Conservation (phyloP, 2,113 vertebrate genomes). For the Pomatorhinus ruficollis region DNA sequence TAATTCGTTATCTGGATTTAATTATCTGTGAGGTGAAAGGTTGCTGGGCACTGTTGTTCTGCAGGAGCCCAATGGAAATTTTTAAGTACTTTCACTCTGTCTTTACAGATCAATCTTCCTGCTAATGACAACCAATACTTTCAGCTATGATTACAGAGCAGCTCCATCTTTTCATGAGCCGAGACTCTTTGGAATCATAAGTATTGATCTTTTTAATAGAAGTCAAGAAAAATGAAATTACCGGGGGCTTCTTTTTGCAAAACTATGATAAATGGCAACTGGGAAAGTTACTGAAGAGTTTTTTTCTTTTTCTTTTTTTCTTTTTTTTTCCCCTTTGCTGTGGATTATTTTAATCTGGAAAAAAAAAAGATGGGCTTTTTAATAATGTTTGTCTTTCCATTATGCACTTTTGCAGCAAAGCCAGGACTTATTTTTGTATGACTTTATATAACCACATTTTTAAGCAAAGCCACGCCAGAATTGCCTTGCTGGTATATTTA, state of each 20-base stretch:
- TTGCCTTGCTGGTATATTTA: slow-evolving; percentile 61
- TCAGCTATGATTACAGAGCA: slow-evolving; percentile 86
- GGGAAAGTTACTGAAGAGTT: slow-evolving; percentile 79
- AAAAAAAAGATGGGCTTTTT: slow-evolving; percentile 81
- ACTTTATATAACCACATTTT: slow-evolving; percentile 66
- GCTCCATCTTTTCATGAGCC: slow-evolving; percentile 84
- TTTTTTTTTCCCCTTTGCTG: slow-evolving; percentile 47
- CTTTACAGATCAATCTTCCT: slow-evolving; percentile 80
- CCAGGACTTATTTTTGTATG: slow-evolving; percentile 75
- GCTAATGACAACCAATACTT: slow-evolving; percentile 88
- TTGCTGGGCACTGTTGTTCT: slow-evolving; percentile 70
- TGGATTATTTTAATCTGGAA: slow-evolving; percentile 81
- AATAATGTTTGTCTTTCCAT: slow-evolving; percentile 83
- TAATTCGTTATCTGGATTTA: slow-evolving; percentile 81
- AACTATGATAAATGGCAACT: slow-evolving; percentile 86
- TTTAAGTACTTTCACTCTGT: slow-evolving; percentile 74
- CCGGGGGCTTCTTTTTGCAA: slow-evolving; percentile 77
- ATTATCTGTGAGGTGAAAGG: slow-evolving; percentile 81
- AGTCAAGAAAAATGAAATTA: slow-evolving; percentile 91
- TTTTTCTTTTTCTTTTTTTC: slow-evolving; percentile 50
- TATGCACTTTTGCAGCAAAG: slow-evolving; percentile 77
- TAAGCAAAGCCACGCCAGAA: slow-evolving; percentile 32
- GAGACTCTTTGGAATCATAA: slow-evolving; percentile 88
- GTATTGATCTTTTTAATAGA: slow-evolving; percentile 91
- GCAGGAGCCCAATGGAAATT: slow-evolving; percentile 72